phyloP scores from a whole-genome alignment of 1,140 invertebrate genomes.

The Gonioctena quinquepunctata region DNA sequence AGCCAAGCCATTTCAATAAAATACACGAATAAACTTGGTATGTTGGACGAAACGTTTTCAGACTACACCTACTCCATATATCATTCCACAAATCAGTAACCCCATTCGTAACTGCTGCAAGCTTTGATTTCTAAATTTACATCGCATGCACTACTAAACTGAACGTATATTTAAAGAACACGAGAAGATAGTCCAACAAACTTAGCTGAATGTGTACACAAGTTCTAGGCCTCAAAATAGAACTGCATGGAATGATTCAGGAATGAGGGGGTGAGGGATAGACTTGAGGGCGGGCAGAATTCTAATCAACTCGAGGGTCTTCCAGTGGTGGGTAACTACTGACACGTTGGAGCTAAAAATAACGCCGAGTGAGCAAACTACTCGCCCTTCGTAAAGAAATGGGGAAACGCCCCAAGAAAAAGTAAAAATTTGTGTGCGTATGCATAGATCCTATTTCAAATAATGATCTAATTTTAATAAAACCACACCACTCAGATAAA shows the following conservation, averaged over 20 bases:
- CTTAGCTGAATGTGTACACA: not conserved
- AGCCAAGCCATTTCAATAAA: too few relatives aligned
- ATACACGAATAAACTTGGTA: too few relatives aligned
- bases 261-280: not conserved
- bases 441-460: too few relatives aligned
- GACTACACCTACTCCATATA: not conserved
- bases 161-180: not conserved
- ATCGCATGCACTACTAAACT: not conserved
- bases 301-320: not conserved
- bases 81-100: not conserved
- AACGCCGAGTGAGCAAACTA: not conserved
- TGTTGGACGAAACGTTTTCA: too few relatives aligned
- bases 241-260: not conserved
- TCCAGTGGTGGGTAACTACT: not conserved
- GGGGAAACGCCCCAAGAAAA: too few relatives aligned
- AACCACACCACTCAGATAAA: too few relatives aligned
- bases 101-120: not conserved
- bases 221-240: not conserved
- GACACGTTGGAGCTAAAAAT: not conserved
- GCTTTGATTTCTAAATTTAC: not conserved
- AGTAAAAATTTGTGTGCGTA: too few relatives aligned
- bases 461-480: too few relatives aligned
- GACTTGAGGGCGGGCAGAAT: not conserved
- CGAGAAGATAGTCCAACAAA: not conserved
- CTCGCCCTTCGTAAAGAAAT: too few relatives aligned